Evolutionary conservation across 2,888 invertebrate species (phyloP), one percentile per base, ranked within the genome.

Genomic region (Mactromeris polynyma): DNA sequence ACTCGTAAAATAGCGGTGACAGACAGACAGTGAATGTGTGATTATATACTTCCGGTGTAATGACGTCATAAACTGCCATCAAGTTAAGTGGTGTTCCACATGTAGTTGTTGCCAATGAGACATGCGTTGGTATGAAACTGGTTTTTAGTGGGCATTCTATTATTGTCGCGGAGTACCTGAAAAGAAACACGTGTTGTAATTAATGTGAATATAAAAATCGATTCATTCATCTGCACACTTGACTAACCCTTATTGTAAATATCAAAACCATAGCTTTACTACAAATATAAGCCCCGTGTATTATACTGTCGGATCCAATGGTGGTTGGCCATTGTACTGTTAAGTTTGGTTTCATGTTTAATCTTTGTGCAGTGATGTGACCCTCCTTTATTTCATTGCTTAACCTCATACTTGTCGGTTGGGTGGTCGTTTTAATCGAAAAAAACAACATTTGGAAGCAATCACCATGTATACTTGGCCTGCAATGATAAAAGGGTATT

Each of bases 1-100:
- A 95, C 7, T 89, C 81, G 86, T 88, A 93, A 88, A 95, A 94
- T 4, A 95, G 82, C 0, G 95, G 95, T 19, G 94, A 93, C 3
- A 95, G 92, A 77, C 95, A 95, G 6, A 95, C 92, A 0, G 95
- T 93, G 84, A 95, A 95, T 4, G 94, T 85, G 6, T 84, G 38
- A 46, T 77, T 64, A 19, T 69, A 51, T 2, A 4, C 38, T 19
- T 58, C 26, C 21, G 80, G 58, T 40, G 19, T 81, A 11, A 36
- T 58, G 33, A n/a, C 79, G 26, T 78, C 31, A 17, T 64, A 64
- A 21, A 91, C 83, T 21, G 64, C 64, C 36, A 94, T 26, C n/a
- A 91, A 64, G 79, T 90, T 90, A 1, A 78, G 51, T n/a, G 93
- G 92, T 42, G 54, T 83, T 33, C 83, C 58, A 79, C 93, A 93